Conservation (phyloP, 2,797 vertebrate genomes). For the Enteromius trimaculatus region DNA sequence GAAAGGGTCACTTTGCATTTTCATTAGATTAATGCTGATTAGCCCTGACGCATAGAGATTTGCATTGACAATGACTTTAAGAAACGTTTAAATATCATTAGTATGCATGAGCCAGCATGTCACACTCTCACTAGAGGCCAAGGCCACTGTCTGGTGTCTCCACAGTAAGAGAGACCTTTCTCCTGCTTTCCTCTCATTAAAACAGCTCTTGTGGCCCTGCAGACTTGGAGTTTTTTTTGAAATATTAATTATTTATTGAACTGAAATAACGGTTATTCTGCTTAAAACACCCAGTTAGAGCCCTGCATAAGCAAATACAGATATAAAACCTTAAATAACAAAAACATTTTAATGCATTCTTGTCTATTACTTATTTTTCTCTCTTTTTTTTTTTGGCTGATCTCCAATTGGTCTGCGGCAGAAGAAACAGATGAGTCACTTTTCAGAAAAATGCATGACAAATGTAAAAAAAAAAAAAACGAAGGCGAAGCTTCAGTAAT, state of each 20-base stretch:
- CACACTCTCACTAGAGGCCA: conserved; percentile 60
- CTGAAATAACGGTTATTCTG: background rate
- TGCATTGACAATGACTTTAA: conserved; percentile 77
- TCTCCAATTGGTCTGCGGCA: background rate
- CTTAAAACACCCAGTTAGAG: background rate
- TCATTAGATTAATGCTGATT: conserved; percentile 74
- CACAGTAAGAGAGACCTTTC: background rate
- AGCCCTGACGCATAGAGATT: conserved; percentile 64
- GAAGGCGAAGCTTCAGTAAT: background rate
- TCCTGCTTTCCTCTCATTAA: conserved; percentile 52
- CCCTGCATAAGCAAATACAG: conserved; percentile 40
- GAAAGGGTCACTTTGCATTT: conserved; percentile 68
- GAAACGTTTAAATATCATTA: conserved; percentile 74
- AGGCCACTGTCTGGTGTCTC: background rate
- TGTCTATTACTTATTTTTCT: background rate
- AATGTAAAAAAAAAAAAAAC: background rate
- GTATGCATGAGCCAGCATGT: conserved; percentile 74
- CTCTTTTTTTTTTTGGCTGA: background rate
- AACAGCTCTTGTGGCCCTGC: conserved; percentile 72
- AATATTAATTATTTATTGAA: background rate
- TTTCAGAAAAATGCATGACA: background rate
- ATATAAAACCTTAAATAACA: background rate
- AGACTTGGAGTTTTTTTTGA: background rate
- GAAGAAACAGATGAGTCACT: background rate
- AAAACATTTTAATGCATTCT: background rate